Conservation (phyloP, 2,797 vertebrate genomes). For the Acropternis orthonyx region DNA sequence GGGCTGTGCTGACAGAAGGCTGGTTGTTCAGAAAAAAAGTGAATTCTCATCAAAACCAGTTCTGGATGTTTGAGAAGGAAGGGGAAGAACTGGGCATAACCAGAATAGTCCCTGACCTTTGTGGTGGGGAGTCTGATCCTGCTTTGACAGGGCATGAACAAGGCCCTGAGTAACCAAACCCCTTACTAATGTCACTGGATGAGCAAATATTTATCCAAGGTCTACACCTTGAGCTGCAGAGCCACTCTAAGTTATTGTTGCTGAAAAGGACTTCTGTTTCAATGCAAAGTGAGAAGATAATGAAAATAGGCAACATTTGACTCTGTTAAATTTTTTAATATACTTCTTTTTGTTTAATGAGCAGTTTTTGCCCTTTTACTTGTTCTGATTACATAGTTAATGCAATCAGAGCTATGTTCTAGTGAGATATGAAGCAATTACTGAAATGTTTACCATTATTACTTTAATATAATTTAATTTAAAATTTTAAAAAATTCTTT, state of each 20-base stretch:
- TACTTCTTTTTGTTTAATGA: background rate
- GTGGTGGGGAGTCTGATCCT: background rate
- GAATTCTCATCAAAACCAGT: background rate
- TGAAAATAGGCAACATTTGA: background rate
- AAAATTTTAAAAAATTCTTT: background rate
- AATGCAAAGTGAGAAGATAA: background rate
- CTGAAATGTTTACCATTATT: background rate
- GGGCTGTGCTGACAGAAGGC: rapidly evolving
- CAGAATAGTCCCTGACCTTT: background rate
- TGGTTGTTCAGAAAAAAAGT: background rate
- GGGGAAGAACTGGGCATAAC: background rate
- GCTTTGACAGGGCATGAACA: background rate
- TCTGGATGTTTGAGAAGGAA: background rate
- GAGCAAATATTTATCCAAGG: background rate
- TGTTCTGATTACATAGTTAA: background rate
- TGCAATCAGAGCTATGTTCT: background rate
- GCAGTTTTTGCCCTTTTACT: background rate
- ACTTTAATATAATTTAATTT: background rate
- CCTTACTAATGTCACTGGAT: background rate
- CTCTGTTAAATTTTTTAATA: background rate
- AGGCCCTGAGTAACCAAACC: background rate
- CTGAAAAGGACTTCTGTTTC: background rate
- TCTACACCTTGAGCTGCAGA: background rate
- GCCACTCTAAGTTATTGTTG: background rate
- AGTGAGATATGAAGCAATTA: background rate